These are phyloP conservation scores for Elmis aenea DNA, from an alignment of 2,888 invertebrate genomes.

Conservation along the genomic window DNA sequence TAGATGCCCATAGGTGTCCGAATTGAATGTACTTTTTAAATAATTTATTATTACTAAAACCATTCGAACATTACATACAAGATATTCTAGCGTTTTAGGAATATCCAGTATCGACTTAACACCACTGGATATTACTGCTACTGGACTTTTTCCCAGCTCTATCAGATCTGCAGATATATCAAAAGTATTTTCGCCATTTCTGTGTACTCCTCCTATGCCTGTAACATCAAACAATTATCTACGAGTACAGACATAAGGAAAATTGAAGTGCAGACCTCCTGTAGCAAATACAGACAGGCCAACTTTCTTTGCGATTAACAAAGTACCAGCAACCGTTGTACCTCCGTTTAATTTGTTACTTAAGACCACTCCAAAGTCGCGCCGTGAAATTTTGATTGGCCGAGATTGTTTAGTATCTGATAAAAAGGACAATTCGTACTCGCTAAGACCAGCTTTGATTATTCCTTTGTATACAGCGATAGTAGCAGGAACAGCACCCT, in stretches of 20 bases:
- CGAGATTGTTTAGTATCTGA: conserved; percentile 49
- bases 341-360: conserved; percentile 75
- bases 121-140: conserved; percentile 92
- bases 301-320: conserved; percentile 74
- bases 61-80: conserved; percentile 54
- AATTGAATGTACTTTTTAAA: no score
- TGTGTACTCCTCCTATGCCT: conserved; percentile 89
- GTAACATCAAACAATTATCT: background rate
- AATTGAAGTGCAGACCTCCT: conserved; percentile 55
- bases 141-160: conserved; percentile 80
- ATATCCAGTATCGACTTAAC: conserved; percentile 97
- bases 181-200: conserved; percentile 76
- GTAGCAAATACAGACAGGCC: conserved; percentile 92
- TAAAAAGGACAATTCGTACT: conserved; percentile 60
- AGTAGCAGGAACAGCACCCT: conserved; percentile 89
- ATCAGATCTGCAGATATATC: conserved; percentile 94
- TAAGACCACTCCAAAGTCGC: conserved; percentile 76
- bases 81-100: conserved; percentile 84
- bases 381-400: conserved; percentile 77
- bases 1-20: no score
- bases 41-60: conserved; percentile 2
- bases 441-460: conserved; percentile 71
- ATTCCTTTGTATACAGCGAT: conserved; percentile 82
- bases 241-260: background rate
- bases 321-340: conserved; percentile 94